A percentile compares a stretch with the other conserved stretches of the same genome.
phyloP scores from a whole-genome alignment of 1,140 invertebrate species.

The Triops cancriformis region DNA sequence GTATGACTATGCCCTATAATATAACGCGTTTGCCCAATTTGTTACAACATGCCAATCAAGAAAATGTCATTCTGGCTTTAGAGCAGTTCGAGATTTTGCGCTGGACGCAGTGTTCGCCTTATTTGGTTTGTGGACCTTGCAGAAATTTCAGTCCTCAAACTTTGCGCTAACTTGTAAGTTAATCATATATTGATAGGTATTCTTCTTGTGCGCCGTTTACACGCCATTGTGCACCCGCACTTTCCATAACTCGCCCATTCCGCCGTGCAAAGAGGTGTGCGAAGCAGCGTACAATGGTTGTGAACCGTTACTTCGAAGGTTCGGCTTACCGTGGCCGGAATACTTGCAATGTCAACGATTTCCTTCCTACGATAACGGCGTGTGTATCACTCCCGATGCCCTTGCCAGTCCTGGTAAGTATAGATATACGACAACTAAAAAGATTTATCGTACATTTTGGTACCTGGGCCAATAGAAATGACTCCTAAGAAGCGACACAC shows the following conservation, averaged over 20 bases:
- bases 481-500: background rate
- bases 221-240: slow-evolving; percentile 27
- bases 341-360: slow-evolving; percentile 17
- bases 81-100: slow-evolving; percentile 24
- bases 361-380: slow-evolving; percentile 19
- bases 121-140: background rate
- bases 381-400: slow-evolving; percentile 27
- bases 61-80: slow-evolving; percentile 27
- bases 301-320: slow-evolving; percentile 23
- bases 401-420: slow-evolving; percentile 15
- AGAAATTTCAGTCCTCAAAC: background rate
- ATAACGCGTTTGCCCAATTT: slow-evolving; percentile 28
- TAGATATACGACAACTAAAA: background rate
- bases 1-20: slow-evolving; percentile 28
- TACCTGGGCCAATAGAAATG: background rate
- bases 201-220: slow-evolving; percentile 28
- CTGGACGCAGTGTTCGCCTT: background rate
- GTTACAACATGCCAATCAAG: slow-evolving; percentile 25
- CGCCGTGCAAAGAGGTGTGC: slow-evolving; percentile 28
- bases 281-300: slow-evolving; percentile 23
- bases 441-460: background rate
- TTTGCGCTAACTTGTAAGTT: background rate
- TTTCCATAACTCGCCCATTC: slow-evolving; percentile 23
- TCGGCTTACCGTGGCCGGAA: slow-evolving; percentile 25
- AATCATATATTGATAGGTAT: slow-evolving; percentile 8